Evolutionary conservation across 30 jellyfish, hydroid and myxozoan genomes (phyloP).

Genomic region (Rhopilema esculentum): DNA sequence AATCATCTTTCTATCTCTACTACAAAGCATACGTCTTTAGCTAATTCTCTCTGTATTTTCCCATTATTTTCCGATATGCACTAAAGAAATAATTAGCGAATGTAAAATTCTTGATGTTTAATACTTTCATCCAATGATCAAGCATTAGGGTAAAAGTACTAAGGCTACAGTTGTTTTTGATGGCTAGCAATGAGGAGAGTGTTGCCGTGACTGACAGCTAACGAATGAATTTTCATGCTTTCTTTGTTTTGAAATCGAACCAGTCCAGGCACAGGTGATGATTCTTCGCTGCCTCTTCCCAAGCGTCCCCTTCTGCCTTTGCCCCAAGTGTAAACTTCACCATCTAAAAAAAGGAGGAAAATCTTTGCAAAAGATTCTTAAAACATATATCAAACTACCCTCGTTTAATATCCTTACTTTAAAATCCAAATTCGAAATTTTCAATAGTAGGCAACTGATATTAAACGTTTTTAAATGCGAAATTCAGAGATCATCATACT

Average conservation of each 20-base stretch:
- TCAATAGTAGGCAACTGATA: too few species aligned
- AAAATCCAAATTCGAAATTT: too few species aligned
- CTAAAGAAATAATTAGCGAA: too few species aligned
- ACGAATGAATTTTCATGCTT: slow-evolving; percentile 41
- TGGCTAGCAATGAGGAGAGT: slow-evolving; percentile 70
- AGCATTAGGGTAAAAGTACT: background rate
- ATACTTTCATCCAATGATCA: background rate
- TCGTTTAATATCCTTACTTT: too few species aligned
- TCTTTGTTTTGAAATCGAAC: slow-evolving; percentile 62
- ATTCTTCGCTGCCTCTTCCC: slow-evolving; percentile 81
- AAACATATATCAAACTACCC: too few species aligned
- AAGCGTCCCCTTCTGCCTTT: slow-evolving; percentile 86
- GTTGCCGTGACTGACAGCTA: slow-evolving; percentile 81
- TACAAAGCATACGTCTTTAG: too few species aligned
- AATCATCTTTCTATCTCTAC: too few species aligned
- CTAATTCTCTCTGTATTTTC: too few species aligned
- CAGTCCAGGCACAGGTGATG: slow-evolving; percentile 75
- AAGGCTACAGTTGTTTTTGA: background rate
- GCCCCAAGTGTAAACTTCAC: slow-evolving; percentile 88
- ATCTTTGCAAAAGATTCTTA: background rate
- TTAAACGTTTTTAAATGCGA: too few species aligned
- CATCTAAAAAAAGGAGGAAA: slow-evolving; percentile 49
- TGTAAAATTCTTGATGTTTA: too few species aligned
- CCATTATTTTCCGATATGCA: too few species aligned
- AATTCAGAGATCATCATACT: too few species aligned